A percentile compares a stretch with the other conserved stretches of the same genome.
phyloP scores from a whole-genome alignment of 2,797 vertebrate species.

The Falco berigora region DNA sequence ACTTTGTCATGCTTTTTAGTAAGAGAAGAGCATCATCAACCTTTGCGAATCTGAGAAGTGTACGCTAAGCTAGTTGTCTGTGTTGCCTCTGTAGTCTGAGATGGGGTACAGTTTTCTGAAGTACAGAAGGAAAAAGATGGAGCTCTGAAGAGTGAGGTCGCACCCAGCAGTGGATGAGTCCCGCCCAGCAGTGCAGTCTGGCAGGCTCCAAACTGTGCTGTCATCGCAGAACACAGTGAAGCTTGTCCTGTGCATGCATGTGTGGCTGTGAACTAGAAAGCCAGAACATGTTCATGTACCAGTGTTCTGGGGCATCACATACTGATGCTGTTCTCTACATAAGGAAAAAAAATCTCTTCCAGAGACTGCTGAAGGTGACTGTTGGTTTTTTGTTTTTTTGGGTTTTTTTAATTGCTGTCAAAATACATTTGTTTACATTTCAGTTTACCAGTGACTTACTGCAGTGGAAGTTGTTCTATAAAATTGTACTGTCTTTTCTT shows the following conservation, averaged over 20 bases:
- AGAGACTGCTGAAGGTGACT: not conserved
- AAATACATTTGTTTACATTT: not conserved
- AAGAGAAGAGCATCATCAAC: not conserved
- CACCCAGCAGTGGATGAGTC: not conserved
- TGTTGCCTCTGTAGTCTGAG: not conserved
- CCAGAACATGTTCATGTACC: not conserved
- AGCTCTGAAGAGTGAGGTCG: not conserved
- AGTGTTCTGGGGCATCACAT: not conserved
- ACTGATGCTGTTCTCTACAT: not conserved
- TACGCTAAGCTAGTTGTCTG: not conserved
- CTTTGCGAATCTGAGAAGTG: not conserved
- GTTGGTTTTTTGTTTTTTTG: not conserved
- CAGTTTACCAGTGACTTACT: not conserved
- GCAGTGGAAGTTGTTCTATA: not conserved
- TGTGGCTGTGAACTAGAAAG: not conserved
- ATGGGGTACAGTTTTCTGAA: not conserved
- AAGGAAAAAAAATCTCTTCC: not conserved
- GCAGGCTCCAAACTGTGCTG: rapidly evolving
- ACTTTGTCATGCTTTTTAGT: rapidly evolving
- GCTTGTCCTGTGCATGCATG: not conserved
- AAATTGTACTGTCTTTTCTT: not conserved
- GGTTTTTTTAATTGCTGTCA: not conserved
- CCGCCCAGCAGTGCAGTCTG: not conserved
- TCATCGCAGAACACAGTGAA: not conserved
- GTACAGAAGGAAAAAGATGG: not conserved